Evolutionary conservation across 2,113 vertebrate genomes (phyloP).

Genomic region (Oriolus oriolus): DNA sequence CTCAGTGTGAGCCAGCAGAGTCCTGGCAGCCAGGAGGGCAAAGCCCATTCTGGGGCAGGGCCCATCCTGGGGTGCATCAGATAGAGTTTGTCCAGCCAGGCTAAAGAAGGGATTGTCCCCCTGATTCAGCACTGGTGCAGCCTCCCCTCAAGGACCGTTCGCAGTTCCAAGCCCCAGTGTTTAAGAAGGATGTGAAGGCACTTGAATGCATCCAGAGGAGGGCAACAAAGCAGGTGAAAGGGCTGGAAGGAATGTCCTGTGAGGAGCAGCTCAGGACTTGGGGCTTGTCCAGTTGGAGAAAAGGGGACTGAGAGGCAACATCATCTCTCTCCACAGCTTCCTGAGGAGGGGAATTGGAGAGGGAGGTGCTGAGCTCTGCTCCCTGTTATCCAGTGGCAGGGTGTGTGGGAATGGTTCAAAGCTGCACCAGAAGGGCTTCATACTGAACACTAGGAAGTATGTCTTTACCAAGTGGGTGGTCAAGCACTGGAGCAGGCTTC

Average conservation of each 20-base stretch:
- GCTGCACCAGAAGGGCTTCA: rapidly evolving
- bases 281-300: too few relatives aligned
- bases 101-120: too few relatives aligned
- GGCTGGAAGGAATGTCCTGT: neutral
- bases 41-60: neutral
- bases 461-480: neutral
- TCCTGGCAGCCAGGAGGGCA: neutral
- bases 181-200: neutral
- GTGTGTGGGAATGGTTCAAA: neutral
- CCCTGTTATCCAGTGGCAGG: rapidly evolving
- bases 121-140: too few relatives aligned
- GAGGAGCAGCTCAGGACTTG: neutral
- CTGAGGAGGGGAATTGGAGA: neutral
- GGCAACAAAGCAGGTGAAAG: neutral
- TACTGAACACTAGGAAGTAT: neutral
- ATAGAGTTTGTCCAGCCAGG: neutral
- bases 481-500: neutral
- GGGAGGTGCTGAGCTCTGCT: neutral
- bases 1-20: neutral
- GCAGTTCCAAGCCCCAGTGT: too few relatives aligned
- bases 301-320: neutral
- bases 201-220: neutral
- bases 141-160: rapidly evolving
- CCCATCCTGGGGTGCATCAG: neutral
- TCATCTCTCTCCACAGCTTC: neutral